These are phyloP conservation scores for Aphidius ervi DNA, from an alignment of 1,140 invertebrate species.

Conservation along the genomic window DNA sequence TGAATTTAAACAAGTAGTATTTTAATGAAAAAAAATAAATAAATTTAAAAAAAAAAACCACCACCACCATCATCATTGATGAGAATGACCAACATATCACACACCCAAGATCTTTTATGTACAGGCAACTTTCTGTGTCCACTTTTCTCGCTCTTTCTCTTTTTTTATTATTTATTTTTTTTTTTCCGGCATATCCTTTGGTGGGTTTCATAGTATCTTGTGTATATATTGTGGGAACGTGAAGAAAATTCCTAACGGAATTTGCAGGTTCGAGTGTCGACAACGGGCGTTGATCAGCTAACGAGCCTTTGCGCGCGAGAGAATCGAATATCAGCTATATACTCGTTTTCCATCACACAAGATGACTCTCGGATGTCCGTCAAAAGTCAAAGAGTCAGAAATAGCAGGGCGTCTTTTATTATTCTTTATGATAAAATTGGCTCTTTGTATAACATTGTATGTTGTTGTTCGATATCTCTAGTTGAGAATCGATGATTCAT, in stretches of 20 bases:
- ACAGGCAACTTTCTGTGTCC: no score
- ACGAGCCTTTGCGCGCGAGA: constrained; percentile 12
- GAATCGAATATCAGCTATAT: constrained; percentile 11
- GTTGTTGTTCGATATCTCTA: no score
- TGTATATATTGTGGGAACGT: constrained; percentile 28
- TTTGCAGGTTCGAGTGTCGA: constrained; percentile 26
- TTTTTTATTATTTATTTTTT: no score
- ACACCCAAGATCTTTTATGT: no score
- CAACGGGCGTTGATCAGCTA: constrained; percentile 18
- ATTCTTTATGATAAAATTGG: no score
- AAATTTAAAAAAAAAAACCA: no score
- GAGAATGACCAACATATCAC: neutral
- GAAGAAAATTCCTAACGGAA: constrained; percentile 39
- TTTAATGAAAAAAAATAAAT: no score
- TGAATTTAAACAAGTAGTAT: no score
- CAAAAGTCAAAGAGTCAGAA: neutral
- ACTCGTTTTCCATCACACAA: constrained; percentile 1
- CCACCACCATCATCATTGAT: neutral
- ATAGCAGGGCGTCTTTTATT: constrained; percentile 4
- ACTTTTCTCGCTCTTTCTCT: constrained; percentile 3
- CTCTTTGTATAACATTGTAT: no score
- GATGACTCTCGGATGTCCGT: constrained; percentile 15
- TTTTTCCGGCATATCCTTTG: neutral
- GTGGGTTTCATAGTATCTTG: constrained; percentile 15
- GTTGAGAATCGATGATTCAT: constrained; percentile 11